Conservation (phyloP, 1,140 invertebrate genomes). For the Calliphora vicina region DNA sequence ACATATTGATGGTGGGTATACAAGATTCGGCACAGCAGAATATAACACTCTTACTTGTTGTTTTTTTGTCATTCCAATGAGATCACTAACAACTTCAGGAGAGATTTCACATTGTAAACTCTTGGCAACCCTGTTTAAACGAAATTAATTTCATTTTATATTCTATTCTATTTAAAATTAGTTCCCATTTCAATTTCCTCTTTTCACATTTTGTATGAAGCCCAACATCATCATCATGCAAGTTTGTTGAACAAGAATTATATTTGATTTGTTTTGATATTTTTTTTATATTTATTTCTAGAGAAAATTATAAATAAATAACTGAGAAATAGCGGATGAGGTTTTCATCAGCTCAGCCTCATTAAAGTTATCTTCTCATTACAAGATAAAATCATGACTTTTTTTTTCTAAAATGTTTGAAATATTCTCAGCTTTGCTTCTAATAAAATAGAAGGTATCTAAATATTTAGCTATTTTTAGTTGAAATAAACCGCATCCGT, state of each 20-base stretch:
- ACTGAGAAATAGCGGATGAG: conserved; percentile 18
- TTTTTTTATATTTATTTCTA: neutral
- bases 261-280: too few relatives aligned
- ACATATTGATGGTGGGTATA: too few relatives aligned
- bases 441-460: too few relatives aligned
- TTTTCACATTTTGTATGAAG: neutral
- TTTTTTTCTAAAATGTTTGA: too few relatives aligned
- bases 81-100: too few relatives aligned
- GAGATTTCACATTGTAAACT: too few relatives aligned
- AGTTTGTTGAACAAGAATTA: neutral
- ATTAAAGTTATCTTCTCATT: conserved; percentile 16
- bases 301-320: neutral
- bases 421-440: too few relatives aligned
- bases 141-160: neutral
- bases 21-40: too few relatives aligned
- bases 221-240: neutral
- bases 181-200: neutral
- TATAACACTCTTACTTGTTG: too few relatives aligned
- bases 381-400: neutral
- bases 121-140: too few relatives aligned
- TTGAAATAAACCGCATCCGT: neutral
- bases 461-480: neutral
- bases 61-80: too few relatives aligned
- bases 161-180: neutral
- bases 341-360: neutral